These are phyloP conservation scores for Protobothrops flavoviridis DNA, from an alignment of 2,113 vertebrate genomes.

Conservation along the genomic window DNA sequence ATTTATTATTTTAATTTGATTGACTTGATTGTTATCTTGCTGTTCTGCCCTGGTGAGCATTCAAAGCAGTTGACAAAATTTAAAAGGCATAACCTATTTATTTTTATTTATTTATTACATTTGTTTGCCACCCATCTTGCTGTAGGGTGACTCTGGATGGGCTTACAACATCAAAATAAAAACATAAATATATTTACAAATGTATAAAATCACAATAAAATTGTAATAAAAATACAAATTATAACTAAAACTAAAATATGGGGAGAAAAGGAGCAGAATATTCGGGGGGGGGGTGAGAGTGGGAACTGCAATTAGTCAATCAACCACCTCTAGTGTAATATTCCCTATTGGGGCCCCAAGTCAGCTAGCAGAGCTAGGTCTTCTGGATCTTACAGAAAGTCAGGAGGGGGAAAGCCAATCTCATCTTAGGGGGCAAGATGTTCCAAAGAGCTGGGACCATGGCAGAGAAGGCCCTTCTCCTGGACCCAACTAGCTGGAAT, in stretches of 20 bases:
- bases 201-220: no score
- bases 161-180: no score
- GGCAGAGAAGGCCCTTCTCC: background rate
- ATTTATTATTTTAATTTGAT: background rate
- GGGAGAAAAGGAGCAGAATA: background rate
- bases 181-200: no score
- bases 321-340: background rate
- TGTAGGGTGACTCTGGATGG: no score
- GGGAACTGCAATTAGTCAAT: background rate
- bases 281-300: background rate
- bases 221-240: background rate
- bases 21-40: background rate
- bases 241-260: background rate
- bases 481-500: background rate
- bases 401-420: background rate
- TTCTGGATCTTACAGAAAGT: background rate
- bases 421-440: background rate
- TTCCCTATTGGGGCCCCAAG: background rate
- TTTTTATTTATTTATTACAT: no score
- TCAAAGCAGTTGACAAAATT: background rate
- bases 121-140: no score
- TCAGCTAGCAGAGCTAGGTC: background rate
- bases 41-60: background rate
- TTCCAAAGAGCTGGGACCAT: background rate
- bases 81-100: background rate